Evolutionary conservation across 1,140 invertebrate species (phyloP).

Genomic region (Temnothorax longispinosus): DNA sequence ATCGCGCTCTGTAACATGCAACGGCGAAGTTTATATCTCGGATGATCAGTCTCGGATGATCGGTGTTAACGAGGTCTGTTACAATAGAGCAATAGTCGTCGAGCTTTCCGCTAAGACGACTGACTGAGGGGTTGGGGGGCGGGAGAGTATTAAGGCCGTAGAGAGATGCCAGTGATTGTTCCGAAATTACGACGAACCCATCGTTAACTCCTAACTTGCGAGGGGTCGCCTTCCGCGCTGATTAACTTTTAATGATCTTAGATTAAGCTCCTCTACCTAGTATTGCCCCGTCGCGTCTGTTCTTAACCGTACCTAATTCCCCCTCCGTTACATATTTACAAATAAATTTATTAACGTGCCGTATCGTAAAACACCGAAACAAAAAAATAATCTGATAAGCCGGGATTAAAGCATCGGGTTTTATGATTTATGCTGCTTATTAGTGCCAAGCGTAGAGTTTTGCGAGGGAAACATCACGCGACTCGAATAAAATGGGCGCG

Average conservation of each 20-base stretch:
- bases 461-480: background rate
- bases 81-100: constrained; percentile 1
- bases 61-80: constrained; percentile 40
- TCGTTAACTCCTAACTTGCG: constrained; percentile 23
- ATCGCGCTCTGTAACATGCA: background rate
- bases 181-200: constrained; percentile 39
- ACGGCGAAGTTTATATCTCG: constrained; percentile 13
- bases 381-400: constrained; percentile 37
- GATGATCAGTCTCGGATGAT: constrained; percentile 38
- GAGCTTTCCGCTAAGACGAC: constrained; percentile 26
- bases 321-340: background rate
- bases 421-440: constrained; percentile 40
- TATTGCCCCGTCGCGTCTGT: background rate
- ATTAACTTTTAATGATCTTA: constrained; percentile 50
- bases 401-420: constrained; percentile 29
- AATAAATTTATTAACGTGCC: constrained; percentile 27
- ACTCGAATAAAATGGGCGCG: constrained; percentile 43
- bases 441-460: background rate
- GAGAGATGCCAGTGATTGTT: constrained; percentile 13
- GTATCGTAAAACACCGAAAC: background rate
- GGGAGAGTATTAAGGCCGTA: constrained; percentile 23
- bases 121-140: background rate
- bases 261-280: background rate
- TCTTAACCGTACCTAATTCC: background rate
- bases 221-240: background rate